phyloP scores from a whole-genome alignment of 1,140 invertebrate genomes.

The Drosophila subobscura region DNA sequence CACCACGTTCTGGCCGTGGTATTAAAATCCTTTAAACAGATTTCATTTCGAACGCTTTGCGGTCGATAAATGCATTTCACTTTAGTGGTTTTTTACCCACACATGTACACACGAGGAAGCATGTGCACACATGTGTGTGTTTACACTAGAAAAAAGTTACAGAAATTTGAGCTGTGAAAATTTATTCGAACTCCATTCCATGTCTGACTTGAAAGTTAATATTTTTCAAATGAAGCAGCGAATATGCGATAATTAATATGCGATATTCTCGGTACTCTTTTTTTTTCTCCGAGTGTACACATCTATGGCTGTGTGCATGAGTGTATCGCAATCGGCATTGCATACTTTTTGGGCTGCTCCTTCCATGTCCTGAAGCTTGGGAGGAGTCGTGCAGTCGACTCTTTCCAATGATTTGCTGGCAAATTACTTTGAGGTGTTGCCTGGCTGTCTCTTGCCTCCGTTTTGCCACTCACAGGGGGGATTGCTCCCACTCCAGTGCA shows the following conservation, averaged over 20 bases:
- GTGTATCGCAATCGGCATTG: constrained; percentile 66
- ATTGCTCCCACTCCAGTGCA: not conserved
- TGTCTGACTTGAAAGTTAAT: too few relatives aligned
- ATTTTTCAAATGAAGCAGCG: too few relatives aligned
- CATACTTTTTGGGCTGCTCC: constrained; percentile 65
- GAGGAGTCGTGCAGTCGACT: constrained; percentile 13
- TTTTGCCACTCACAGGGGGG: constrained; percentile 38
- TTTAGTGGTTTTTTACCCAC: constrained; percentile 76
- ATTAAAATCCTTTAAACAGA: constrained; percentile 83
- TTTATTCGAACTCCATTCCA: too few relatives aligned
- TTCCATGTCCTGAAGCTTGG: constrained; percentile 16
- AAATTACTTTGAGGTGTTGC: constrained; percentile 77
- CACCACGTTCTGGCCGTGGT: constrained; percentile 72
- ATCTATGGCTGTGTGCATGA: constrained; percentile 1
- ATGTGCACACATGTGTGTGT: not conserved
- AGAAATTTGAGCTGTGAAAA: not conserved
- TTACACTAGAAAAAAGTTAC: too few relatives aligned
- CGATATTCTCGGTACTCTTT: too few relatives aligned
- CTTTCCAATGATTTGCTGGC: constrained; percentile 79
- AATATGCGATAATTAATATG: too few relatives aligned
- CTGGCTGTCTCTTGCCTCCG: constrained; percentile 51
- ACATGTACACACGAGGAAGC: constrained; percentile 14
- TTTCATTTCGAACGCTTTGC: constrained; percentile 83
- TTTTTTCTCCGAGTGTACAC: too few relatives aligned
- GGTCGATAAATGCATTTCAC: constrained; percentile 82